Evolutionary conservation across 1,140 invertebrate species (phyloP).

Genomic region (Cydia pomonella): DNA sequence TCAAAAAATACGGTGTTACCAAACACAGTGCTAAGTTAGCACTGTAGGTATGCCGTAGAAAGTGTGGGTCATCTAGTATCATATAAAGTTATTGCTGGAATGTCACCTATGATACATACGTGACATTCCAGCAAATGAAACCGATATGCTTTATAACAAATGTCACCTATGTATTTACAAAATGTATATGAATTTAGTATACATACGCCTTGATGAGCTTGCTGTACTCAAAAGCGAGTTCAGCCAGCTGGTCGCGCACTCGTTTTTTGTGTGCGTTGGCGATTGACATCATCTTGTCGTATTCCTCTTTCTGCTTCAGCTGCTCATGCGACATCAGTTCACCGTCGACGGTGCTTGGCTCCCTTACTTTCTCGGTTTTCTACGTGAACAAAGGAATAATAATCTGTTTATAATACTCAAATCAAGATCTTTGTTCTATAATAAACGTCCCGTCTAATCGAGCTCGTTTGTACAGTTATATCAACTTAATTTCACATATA

Average conservation of each 20-base stretch:
- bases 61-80: no score
- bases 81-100: no score
- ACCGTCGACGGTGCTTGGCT: constrained; percentile 66
- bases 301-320: constrained; percentile 73
- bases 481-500: background rate
- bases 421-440: no score
- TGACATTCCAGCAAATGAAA: no score
- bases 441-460: no score
- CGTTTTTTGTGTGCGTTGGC: constrained; percentile 71
- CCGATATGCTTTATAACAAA: no score
- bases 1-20: no score
- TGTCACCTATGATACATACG: no score
- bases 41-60: no score
- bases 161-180: no score
- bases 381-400: constrained; percentile 42
- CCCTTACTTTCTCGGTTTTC: constrained; percentile 60
- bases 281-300: constrained; percentile 70
- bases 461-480: no score
- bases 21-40: no score
- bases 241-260: constrained; percentile 65
- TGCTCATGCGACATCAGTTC: constrained; percentile 76
- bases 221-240: constrained; percentile 65
- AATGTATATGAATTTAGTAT: constrained; percentile 41
- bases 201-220: constrained; percentile 70
- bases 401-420: background rate